Evolutionary conservation across 2,888 invertebrate species (phyloP).

Genomic region (Lissocephala sabroskyi): DNA sequence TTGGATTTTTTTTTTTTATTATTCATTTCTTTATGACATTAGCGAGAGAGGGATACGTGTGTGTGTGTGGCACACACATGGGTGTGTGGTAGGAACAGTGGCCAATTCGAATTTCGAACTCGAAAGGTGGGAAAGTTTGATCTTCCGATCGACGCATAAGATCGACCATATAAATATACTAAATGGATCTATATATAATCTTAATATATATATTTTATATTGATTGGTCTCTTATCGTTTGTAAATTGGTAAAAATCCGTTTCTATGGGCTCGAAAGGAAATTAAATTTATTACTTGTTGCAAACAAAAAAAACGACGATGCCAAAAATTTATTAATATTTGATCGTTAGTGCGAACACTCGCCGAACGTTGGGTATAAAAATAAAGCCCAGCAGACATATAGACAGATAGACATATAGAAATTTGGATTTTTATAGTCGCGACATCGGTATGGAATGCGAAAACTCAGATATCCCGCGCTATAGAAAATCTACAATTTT

Average conservation of each 20-base stretch:
- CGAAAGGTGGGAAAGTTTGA: conserved; percentile 51
- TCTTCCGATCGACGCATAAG: too few relatives aligned
- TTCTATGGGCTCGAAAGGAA: conserved; percentile 30
- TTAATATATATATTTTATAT: too few relatives aligned
- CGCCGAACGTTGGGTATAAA: conserved; percentile 40
- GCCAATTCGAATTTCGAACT: conserved; percentile 54
- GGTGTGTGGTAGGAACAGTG: conserved; percentile 32
- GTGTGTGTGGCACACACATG: conserved; percentile 11
- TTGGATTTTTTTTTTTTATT: not conserved
- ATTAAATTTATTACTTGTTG: conserved; percentile 56
- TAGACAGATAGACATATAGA: conserved; percentile 19
- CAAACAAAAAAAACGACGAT: conserved; percentile 37
- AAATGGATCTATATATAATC: too few relatives aligned
- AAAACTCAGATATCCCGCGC: too few relatives aligned
- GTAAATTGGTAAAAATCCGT: too few relatives aligned
- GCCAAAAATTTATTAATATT: conserved; percentile 56
- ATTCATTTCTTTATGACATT: conserved; percentile 23
- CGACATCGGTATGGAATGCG: conserved; percentile 28
- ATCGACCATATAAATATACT: too few relatives aligned
- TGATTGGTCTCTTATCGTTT: too few relatives aligned
- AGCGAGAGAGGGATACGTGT: not conserved
- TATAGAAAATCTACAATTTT: not conserved
- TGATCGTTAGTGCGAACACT: conserved; percentile 30
- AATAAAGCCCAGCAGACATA: conserved; percentile 30
- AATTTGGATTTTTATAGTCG: conserved; percentile 31